A percentile compares a stretch with the other conserved stretches of the same genome.
These are phyloP conservation scores for Ophion costatus DNA, from an alignment of 2,888 invertebrate genomes.

Conservation along the genomic window DNA sequence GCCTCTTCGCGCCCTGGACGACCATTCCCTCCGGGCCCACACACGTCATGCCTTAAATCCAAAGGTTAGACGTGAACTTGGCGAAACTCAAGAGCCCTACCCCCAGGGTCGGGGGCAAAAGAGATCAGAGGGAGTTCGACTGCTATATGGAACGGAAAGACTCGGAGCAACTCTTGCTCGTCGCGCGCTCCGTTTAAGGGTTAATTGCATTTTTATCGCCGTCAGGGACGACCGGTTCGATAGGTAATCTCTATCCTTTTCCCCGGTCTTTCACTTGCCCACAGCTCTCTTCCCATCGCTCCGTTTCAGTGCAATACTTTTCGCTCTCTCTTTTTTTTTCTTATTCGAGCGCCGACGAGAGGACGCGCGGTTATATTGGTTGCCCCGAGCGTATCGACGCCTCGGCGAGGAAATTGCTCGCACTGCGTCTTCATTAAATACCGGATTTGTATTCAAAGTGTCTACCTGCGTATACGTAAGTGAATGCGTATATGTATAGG, in stretches of 20 bases:
- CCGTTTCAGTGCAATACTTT: constrained; percentile 46
- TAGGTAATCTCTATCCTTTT: constrained; percentile 43
- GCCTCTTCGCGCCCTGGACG: constrained; percentile 1
- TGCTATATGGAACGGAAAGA: constrained; percentile 10
- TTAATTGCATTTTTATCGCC: constrained; percentile 68
- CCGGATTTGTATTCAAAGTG: constrained; percentile 59
- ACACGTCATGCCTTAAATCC: constrained; percentile 49
- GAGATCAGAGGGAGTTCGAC: background rate
- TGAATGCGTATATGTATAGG: constrained; percentile 20
- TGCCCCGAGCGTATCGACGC: constrained; percentile 61
- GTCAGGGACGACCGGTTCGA: constrained; percentile 64
- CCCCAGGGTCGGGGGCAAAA: too few species aligned
- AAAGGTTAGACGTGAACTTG: constrained; percentile 47
- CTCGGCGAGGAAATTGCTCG: constrained; percentile 58
- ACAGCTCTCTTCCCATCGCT: constrained; percentile 46
- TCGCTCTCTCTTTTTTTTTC: constrained; percentile 33
- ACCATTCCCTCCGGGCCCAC: constrained; percentile 8
- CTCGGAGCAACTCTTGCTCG: constrained; percentile 6
- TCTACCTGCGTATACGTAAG: constrained; percentile 22
- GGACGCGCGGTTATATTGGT: constrained; percentile 35
- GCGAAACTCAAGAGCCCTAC: constrained; percentile 28
- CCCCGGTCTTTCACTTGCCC: constrained; percentile 35
- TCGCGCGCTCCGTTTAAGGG: constrained; percentile 41
- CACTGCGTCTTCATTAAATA: constrained; percentile 66
- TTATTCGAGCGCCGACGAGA: constrained; percentile 45